Evolutionary conservation across 2,888 invertebrate genomes (phyloP), one percentile per base, ranked within the genome.

Genomic region (Lasioglossum oenotherae): DNA sequence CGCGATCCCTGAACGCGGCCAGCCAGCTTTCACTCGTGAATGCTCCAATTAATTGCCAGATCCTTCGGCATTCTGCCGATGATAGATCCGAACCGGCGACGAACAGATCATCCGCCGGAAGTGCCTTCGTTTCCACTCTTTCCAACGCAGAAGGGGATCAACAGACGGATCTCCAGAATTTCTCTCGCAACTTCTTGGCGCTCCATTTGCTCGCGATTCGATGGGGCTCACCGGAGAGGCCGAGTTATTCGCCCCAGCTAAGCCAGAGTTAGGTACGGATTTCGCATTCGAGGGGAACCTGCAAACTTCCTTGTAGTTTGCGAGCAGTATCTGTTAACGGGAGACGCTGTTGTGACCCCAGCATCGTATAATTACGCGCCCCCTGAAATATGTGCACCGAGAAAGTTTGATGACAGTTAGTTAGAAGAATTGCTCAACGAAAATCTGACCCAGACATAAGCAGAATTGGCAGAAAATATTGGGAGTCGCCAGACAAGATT

Each of bases 31-130:
- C 78, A 90, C 71, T 74, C 84, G 80, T 67, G 82, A 73, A 84
- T 78, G 87, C 82, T 74, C 83, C 80, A 87, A 89, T 90, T 90
- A 90, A 90, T 90, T 87, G 84, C 31, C 64, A 71, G 81, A 88
- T 85, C 77, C 78, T 79, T 35, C 35, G n/a, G 27, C 38, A 4
- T 67, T 67, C 49, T 67, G 38, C 44, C 71, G 31, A 23, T 10
- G 69, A 38, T 38, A 38, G 69, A 19, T 38, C 10, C 69, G 69
- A 60, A 5, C 41, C 69, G 41, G 57, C 79, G 19, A 23, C 38
- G 71, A 69, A 69, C 71, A 16, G 35, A n/a, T 71, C 23, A 53
- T 53, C 53, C 71, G 14, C 69, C 69, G 35, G 31, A 67, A 38
- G 38, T 38, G 69, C 23, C 19, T 4, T 35, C 31, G 38, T 35